These are phyloP conservation scores for Eolophus roseicapilla DNA, from an alignment of 2,113 vertebrate genomes.

Conservation along the genomic window DNA sequence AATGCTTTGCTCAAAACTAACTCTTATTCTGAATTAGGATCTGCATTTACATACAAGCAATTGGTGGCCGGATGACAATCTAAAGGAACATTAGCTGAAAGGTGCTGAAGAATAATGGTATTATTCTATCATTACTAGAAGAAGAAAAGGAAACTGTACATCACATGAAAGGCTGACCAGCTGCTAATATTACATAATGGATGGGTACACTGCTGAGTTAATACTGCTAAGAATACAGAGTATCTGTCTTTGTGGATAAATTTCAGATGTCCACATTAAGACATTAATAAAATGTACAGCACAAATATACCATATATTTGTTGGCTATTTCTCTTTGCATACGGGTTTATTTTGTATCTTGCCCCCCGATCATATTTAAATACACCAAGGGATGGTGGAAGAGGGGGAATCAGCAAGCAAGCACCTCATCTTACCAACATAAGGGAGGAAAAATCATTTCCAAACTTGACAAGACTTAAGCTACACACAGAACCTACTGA, in stretches of 20 bases:
- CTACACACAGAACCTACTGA: background rate
- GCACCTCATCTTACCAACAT: background rate
- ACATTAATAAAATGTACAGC: background rate
- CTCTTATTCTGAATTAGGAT: background rate
- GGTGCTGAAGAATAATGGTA: constrained; percentile 3
- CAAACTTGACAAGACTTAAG: background rate
- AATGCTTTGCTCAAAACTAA: background rate
- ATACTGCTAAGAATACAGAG: background rate
- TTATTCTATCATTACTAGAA: background rate
- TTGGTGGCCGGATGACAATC: background rate
- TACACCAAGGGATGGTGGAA: background rate
- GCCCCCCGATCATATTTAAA: background rate
- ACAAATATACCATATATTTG: background rate
- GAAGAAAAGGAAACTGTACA: constrained; percentile 16
- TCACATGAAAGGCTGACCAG: constrained; percentile 24
- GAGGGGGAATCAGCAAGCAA: background rate
- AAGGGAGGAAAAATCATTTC: background rate
- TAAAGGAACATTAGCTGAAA: background rate
- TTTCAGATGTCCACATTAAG: background rate
- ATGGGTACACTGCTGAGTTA: constrained; percentile 10
- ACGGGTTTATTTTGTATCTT: background rate
- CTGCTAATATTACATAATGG: background rate
- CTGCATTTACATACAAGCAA: background rate
- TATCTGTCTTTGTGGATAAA: too few species aligned
- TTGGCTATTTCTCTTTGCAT: background rate